phyloP scores from a whole-genome alignment of 2,797 vertebrate genomes.

The Sebastes umbrosus region DNA sequence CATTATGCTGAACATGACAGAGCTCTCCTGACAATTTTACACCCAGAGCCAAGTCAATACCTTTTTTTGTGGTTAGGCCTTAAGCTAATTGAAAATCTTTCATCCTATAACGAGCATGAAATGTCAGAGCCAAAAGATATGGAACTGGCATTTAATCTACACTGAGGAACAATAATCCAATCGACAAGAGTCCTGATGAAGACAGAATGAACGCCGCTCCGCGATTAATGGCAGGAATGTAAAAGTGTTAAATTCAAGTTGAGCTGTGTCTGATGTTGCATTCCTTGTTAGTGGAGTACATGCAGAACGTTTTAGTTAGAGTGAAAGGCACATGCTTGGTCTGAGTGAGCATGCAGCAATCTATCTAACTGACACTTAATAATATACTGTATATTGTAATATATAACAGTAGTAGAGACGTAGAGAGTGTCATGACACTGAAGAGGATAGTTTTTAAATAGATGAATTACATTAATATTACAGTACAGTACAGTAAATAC shows the following conservation, averaged over 20 bases:
- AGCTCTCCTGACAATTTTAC: constrained; percentile 48
- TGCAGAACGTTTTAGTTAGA: neutral
- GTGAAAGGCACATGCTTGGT: neutral
- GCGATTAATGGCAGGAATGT: constrained; percentile 33
- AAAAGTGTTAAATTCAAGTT: neutral
- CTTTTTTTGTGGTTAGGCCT: constrained; percentile 64
- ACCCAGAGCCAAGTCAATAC: constrained; percentile 62
- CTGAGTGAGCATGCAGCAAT: neutral
- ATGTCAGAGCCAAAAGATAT: constrained; percentile 77
- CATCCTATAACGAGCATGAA: constrained; percentile 74
- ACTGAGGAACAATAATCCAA: constrained; percentile 57
- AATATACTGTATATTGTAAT: neutral
- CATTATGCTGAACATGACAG: constrained; percentile 36
- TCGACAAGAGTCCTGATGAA: constrained; percentile 54
- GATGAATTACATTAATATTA: neutral
- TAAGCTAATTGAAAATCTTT: constrained; percentile 78
- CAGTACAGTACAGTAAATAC: neutral
- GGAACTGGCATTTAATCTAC: constrained; percentile 75
- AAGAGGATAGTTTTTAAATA: constrained; percentile 3
- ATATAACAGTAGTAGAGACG: neutral
- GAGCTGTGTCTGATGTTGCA: neutral
- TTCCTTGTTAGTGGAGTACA: neutral
- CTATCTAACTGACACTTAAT: neutral
- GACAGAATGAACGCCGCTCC: constrained; percentile 34
- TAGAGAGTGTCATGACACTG: neutral